These are phyloP conservation scores for Pterocles burchelli DNA, from an alignment of 2,113 vertebrate species.

Conservation along the genomic window DNA sequence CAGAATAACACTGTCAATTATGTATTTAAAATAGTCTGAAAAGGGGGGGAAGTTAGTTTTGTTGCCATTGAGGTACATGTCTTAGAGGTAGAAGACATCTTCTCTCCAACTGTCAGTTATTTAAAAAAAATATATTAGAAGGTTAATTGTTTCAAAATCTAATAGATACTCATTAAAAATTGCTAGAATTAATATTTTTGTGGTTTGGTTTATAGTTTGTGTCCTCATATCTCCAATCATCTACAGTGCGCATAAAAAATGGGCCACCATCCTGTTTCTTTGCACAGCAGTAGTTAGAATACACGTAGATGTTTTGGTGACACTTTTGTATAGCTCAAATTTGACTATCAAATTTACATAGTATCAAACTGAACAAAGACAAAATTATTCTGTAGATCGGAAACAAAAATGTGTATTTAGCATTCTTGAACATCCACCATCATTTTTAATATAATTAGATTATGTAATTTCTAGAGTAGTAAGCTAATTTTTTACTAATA, in stretches of 20 bases:
- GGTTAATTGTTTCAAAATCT: conserved; percentile 5
- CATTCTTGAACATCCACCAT: neutral
- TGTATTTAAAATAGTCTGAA: neutral
- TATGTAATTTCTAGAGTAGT: neutral
- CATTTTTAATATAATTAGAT: neutral
- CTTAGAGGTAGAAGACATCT: neutral
- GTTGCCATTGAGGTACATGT: neutral
- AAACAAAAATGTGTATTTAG: neutral
- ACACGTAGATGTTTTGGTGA: neutral
- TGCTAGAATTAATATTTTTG: neutral
- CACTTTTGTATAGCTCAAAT: neutral
- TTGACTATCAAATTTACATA: neutral
- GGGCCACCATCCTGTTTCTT: neutral
- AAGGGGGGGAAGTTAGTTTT: neutral
- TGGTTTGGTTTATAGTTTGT: neutral
- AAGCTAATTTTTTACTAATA: neutral
- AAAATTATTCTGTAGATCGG: neutral
- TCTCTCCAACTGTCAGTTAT: neutral
- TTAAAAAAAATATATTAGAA: neutral
- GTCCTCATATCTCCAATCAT: neutral
- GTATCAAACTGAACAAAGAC: neutral
- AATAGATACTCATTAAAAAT: neutral
- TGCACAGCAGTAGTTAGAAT: neutral
- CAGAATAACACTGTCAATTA: neutral
- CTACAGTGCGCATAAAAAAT: neutral